Base-by-base conservation (phyloP, 2,888 invertebrate species). In the Phyllotreta striolata region DNA sequence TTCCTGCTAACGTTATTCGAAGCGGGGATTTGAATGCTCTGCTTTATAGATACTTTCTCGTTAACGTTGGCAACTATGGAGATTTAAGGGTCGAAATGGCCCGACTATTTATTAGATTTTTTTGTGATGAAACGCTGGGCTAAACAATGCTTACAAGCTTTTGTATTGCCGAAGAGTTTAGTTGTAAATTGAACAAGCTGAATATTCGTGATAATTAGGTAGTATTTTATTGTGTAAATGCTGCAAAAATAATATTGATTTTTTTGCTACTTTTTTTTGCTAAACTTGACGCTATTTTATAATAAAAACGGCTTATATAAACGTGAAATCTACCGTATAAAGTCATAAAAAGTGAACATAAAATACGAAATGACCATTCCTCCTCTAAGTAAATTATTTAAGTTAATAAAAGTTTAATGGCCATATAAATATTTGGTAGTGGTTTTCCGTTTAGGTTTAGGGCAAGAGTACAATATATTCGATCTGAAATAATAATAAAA, bases 1-100 rank as follows among this genome's bases (percentile, higher is more conserved):
- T 24, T 34, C 24, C 7, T 6, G 14, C 46, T 51, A 58, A 58
- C 49, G 49, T 34, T 40, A 58, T 58, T 37, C 3, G 10, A 49
- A 49, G 34, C 37, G 49, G 49, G 13, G 47, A 47, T 46, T 24
- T 12, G n/a, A 41, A 44, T 47, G 49, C 47, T 54, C 34, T 59
- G 41, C 52, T 55, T 54, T 49, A 64, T 60, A 60, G 64, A 49
- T 64, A 10, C 52, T 38, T 51, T 6, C 12, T 41, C 37, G 55
- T 43, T 55, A 60, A 60, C 49, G 55, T 46, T 43, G 35, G 60
- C 38, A 51, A 46, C 38, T 51, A 51, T 37, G 55, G 38, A 55
- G 60, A 60, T 60, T 64, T 52, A 58, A 41, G 12, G 40, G 37
- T 12, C 13, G 10, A 49, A 55, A 60, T 37, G 52, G 39, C 37